Base-by-base conservation (phyloP, 92 coral and sea anemone species). In the Galaxea fascicularis region DNA sequence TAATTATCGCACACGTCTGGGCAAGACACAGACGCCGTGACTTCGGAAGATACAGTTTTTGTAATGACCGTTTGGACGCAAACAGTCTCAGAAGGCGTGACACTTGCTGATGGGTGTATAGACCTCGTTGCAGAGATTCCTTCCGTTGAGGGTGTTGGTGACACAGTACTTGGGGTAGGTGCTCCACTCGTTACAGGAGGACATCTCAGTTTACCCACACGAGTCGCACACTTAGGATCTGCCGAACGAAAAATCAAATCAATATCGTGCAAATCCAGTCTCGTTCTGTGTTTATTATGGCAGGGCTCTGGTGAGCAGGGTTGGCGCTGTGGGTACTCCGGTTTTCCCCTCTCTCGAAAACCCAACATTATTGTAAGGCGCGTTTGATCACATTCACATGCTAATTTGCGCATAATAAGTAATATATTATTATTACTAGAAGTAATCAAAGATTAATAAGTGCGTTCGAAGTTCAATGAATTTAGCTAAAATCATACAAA, bases 201-300 rank as follows among this genome's bases (percentile, higher is more conserved):
- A 28, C 82, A 77, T 3, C 4, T 27, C 59, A 77, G 82, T 44
- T 62, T 7, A 11, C 82, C 82, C 27, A 77, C 72, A 26, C 56
- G 59, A 12, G 8, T 26, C 0, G 12, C 8, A 45, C 82, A 77
- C 26, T 16, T 24, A 20, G 59, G 46, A 13, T 77, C 82, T 77
- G 41, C 47, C 20, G 18, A 22, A 35, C 21, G 28, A 74, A 54
- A 27, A 12, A 22, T 27, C 15, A 4, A 31, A 27, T 24, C 9
- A n/a, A 6, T 17, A 4, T 58, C 10, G 3, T 58, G 4, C 10
- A 58, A 10, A 20, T 17, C 24, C 3, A 58, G 18, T 4, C 13
- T 53, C n/a, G 58, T 53, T 15, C 15, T 2, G n/a, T 12, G n/a
- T 12, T 35, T 6, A 35, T 35, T 35, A 35, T 35, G 56, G 10